These are phyloP conservation scores for Buphagus erythrorhynchus DNA, from an alignment of 2,797 vertebrate genomes.

Conservation along the genomic window DNA sequence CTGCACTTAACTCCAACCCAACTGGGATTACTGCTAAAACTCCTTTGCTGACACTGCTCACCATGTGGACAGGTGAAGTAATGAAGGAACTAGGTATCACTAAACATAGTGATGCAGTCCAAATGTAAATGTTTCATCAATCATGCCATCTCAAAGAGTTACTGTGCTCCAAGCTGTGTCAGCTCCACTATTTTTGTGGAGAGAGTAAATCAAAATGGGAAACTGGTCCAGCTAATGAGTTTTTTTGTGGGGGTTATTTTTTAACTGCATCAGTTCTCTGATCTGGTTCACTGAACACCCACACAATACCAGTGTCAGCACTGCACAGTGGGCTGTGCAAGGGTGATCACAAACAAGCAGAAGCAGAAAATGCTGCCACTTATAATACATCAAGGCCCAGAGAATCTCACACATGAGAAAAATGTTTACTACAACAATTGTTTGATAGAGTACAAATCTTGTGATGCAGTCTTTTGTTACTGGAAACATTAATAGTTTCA, in stretches of 20 bases:
- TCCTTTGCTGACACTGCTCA: not conserved
- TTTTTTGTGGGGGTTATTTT: not conserved
- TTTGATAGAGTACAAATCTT: not conserved
- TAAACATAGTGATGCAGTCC: not conserved
- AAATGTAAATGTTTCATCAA: not conserved
- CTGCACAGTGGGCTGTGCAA: not conserved
- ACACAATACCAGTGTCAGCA: not conserved
- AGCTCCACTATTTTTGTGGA: not conserved
- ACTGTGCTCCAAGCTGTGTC: not conserved
- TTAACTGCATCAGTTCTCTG: not conserved
- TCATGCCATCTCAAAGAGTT: not conserved
- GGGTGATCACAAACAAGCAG: not conserved
- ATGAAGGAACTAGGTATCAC: not conserved
- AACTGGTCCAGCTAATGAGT: not conserved
- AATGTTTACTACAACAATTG: not conserved
- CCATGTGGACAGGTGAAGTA: not conserved
- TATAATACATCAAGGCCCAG: not conserved
- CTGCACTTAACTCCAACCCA: not conserved
- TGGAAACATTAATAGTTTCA: not conserved
- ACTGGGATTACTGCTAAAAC: not conserved
- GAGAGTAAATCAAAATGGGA: not conserved
- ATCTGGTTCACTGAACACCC: not conserved
- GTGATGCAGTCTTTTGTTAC: not conserved
- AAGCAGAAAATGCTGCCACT: not conserved
- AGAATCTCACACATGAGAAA: not conserved